Evolutionary conservation across 2,113 vertebrate genomes (phyloP), one percentile per base, ranked within the genome.

Genomic region (Sminthopsis crassicaudata): DNA sequence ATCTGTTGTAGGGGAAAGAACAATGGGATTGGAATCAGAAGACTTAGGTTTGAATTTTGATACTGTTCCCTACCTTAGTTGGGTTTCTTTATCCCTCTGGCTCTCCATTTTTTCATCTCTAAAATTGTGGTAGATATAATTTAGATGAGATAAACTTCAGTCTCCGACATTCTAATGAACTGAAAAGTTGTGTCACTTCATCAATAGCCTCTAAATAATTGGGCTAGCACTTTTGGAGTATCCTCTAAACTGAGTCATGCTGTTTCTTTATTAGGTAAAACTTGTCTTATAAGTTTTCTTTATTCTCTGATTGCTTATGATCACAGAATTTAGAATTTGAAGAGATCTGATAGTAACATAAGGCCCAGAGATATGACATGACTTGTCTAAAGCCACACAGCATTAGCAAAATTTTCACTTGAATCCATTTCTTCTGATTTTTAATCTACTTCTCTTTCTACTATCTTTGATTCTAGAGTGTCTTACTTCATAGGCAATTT

Each of bases 401-500:
- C 2, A 84, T 6, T 42, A 84, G 60, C n/a, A 84, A 84, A 84
- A 84, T 42, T 1, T 0, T 84, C 14, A 76, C 42, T 84, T 42
- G 19, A 84, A 84, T n/a, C 60, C 36, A 76, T 42, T 84, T 84
- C n/a, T 42, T 84, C 67, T 8, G 7, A 84, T 42, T 84, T 84
- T 84, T 19, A 84, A 84, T 23, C n/a, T 84, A 42, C 1, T n/a
- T n/a, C 36, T 84, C 67, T 42, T 42, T 42, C n/a, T 22, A 76
- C 19, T 84, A 84, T 84, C 67, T 84, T 84, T 84, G 16, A 42
- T 84, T 84, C n/a, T 42, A 84, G 6, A 93, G 88, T 93, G 89
- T 51, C 25, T 16, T 90, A 46, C 53, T 95, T 51, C 8, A 27
- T 22, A 22, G 52, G 50, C 22, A 42, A 4, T 92, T 97, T 97